Percentiles rank a stretch among this genome's conserved stretches.
Evolutionary conservation across 1,140 invertebrate species (phyloP).

Genomic region (Centruroides vittatus): DNA sequence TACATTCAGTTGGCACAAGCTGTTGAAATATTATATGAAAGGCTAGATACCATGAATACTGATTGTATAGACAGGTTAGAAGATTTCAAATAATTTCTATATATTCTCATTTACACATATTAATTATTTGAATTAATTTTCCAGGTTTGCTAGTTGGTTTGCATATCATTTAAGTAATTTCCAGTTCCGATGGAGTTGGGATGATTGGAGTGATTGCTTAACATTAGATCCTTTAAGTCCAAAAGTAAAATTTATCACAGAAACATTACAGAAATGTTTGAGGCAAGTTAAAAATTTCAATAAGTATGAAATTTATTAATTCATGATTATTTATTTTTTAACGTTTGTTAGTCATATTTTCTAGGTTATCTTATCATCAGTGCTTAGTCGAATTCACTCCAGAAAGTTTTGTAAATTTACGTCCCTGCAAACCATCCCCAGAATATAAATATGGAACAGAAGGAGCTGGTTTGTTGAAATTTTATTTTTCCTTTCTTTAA

Average conservation of each 20-base stretch:
- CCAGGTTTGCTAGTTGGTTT: conserved; percentile 89
- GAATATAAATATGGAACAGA: conserved; percentile 36
- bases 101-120: not conserved
- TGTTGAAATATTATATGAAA: conserved; percentile 88
- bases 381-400: conserved; percentile 85
- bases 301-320: not conserved
- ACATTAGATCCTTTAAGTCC: conserved; percentile 79
- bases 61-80: conserved; percentile 79
- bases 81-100: not conserved
- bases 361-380: conserved; percentile 85
- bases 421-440: conserved; percentile 49
- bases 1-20: conserved; percentile 71
- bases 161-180: conserved; percentile 98
- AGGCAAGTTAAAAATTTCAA: conserved; percentile 39
- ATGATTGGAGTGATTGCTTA: conserved; percentile 76
- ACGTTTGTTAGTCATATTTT: conserved; percentile 14
- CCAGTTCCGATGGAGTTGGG: conserved; percentile 98
- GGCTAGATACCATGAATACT: conserved; percentile 93
- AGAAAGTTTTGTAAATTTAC: conserved; percentile 61
- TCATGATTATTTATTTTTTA: too few relatives aligned
- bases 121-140: not conserved
- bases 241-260: conserved; percentile 87
- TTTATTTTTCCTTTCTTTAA: too few relatives aligned
- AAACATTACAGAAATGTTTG: conserved; percentile 78
- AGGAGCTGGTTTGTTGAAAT: conserved; percentile 33